Evolutionary conservation across 2,888 invertebrate genomes (phyloP).

Genomic region (Adineta ricciae): DNA sequence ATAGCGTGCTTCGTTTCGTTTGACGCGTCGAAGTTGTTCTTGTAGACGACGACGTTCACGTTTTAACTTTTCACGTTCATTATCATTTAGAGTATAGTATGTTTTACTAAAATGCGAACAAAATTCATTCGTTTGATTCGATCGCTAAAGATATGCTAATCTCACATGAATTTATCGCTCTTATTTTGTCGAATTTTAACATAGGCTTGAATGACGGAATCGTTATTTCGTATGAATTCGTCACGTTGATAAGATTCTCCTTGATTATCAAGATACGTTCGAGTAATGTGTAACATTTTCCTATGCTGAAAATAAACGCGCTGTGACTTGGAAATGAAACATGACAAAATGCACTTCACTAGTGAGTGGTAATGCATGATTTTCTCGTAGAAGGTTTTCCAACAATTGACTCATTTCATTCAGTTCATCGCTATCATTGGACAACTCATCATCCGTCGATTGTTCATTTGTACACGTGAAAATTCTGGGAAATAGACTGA

Average conservation of each 20-base stretch:
- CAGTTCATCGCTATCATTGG: constrained; percentile 61
- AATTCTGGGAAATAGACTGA: constrained; percentile 55
- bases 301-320: neutral
- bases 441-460: constrained; percentile 78
- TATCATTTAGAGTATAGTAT: constrained; percentile 69
- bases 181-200: constrained; percentile 89
- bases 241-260: constrained; percentile 73
- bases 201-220: constrained; percentile 87
- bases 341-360: neutral
- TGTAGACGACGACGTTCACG: constrained; percentile 68
- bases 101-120: too few species aligned
- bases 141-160: neutral
- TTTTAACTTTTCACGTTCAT: constrained; percentile 96
- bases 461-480: constrained; percentile 79
- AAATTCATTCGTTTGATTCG: too few species aligned
- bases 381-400: neutral
- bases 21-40: constrained; percentile 32
- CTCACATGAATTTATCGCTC: constrained; percentile 57
- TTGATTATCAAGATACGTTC: constrained; percentile 76
- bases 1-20: constrained; percentile 22
- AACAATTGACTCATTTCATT: neutral
- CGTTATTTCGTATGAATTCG: constrained; percentile 80
- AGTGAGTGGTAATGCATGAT: neutral
- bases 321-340: neutral
- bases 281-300: constrained; percentile 67